A percentile compares a stretch with the other conserved stretches of the same genome.
These are phyloP conservation scores for Ceriagrion tenellum DNA, from an alignment of 2,888 invertebrate species.

Conservation along the genomic window DNA sequence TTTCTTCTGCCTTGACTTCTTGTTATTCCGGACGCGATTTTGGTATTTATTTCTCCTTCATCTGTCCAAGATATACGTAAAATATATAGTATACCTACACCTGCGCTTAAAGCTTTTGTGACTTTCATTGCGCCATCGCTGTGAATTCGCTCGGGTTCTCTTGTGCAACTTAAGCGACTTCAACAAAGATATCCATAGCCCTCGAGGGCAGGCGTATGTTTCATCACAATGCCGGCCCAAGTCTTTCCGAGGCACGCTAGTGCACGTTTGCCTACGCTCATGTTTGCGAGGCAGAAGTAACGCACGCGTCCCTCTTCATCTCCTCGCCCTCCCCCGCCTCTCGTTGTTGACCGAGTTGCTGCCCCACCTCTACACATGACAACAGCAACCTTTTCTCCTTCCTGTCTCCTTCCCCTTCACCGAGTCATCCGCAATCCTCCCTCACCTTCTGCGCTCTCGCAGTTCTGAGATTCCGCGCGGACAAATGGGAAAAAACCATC, in stretches of 20 bases:
- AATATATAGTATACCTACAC: neutral
- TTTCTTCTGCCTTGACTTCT: neutral
- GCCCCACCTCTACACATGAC: no score
- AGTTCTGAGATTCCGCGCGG: neutral
- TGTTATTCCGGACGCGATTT: neutral
- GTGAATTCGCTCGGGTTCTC: constrained; percentile 1
- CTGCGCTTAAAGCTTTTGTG: neutral
- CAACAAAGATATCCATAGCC: neutral
- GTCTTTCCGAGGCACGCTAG: neutral
- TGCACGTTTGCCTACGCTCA: neutral
- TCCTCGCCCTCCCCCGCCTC: no score
- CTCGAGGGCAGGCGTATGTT: neutral
- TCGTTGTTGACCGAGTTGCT: no score
- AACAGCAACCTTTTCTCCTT: no score
- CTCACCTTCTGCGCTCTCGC: neutral
- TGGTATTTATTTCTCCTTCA: neutral
- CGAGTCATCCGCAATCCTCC: neutral
- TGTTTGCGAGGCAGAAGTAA: neutral
- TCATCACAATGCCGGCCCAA: neutral
- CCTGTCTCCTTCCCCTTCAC: neutral
- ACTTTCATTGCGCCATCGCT: neutral
- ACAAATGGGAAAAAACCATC: neutral
- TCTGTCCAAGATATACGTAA: neutral
- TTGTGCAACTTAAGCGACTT: neutral
- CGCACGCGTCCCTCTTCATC: neutral